These are phyloP conservation scores for Troides helena DNA, from an alignment of 2,888 invertebrate species.

Conservation along the genomic window DNA sequence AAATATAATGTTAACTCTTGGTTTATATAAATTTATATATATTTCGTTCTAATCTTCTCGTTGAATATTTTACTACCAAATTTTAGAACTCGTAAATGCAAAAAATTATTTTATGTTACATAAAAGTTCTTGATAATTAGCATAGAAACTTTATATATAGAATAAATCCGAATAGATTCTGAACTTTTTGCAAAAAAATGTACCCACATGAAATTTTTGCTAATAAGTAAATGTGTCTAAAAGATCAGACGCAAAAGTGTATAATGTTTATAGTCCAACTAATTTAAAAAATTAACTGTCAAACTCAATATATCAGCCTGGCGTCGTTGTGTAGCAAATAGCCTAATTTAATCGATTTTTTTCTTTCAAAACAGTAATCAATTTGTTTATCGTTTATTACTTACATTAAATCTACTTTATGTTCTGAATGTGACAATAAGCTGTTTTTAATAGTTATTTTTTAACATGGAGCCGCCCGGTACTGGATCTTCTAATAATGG, in stretches of 20 bases:
- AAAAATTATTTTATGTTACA: no score
- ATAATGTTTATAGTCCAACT: background rate
- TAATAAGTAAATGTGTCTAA: background rate
- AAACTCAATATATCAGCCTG: conserved; percentile 14
- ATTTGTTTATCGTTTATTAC: background rate
- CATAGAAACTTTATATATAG: no score
- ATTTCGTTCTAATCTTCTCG: no score
- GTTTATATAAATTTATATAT: no score
- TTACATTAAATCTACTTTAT: no score
- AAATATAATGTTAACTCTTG: no score
- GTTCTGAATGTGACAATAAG: background rate
- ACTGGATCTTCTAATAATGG: conserved; percentile 57
- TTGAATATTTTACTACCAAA: no score
- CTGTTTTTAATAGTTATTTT: background rate
- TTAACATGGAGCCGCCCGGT: conserved; percentile 67
- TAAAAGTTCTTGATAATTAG: no score
- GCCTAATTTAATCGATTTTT: background rate
- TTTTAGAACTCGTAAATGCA: no score
- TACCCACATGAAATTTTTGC: no score
- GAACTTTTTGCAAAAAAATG: no score
- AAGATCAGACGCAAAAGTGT: background rate
- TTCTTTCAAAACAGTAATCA: conserved; percentile 21
- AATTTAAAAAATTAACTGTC: conserved; percentile 8
- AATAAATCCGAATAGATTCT: no score
- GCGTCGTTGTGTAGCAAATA: conserved; percentile 9